Evolutionary conservation across 2,888 invertebrate genomes (phyloP).

Genomic region (Acheta domesticus): DNA sequence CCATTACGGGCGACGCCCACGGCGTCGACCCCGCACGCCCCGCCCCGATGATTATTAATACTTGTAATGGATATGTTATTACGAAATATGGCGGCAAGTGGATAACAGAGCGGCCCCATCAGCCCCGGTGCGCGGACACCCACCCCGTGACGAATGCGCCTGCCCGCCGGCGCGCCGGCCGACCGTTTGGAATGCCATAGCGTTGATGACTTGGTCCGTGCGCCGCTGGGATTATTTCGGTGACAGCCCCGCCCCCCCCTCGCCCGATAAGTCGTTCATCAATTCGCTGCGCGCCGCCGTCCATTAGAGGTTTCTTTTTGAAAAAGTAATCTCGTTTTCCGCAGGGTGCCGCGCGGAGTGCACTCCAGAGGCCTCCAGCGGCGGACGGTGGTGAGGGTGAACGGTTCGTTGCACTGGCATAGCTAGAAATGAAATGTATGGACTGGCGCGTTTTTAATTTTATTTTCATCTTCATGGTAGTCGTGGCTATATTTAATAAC

Average conservation of each 20-base stretch:
- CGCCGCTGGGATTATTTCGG: neutral
- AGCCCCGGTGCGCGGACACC: no score
- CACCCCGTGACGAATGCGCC: no score
- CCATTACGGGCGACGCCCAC: neutral
- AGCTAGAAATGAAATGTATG: no score
- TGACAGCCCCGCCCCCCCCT: no score
- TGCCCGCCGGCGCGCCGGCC: no score
- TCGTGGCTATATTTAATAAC: no score
- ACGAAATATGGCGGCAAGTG: neutral
- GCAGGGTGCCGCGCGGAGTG: neutral
- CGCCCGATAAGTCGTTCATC: neutral
- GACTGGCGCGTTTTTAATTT: no score
- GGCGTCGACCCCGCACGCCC: neutral
- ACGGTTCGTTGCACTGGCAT: neutral
- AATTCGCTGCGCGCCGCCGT: neutral
- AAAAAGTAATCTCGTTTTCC: neutral
- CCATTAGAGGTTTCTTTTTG: constrained; percentile 1
- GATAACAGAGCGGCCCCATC: no score
- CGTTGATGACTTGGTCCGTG: no score
- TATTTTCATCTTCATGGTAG: no score
- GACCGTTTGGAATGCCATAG: no score
- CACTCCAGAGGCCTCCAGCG: neutral
- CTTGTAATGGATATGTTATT: constrained; percentile 7
- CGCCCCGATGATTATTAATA: neutral
- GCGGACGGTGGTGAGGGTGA: neutral